Conservation (phyloP, 2,888 invertebrate species). For the Lithophane semibrunnea region DNA sequence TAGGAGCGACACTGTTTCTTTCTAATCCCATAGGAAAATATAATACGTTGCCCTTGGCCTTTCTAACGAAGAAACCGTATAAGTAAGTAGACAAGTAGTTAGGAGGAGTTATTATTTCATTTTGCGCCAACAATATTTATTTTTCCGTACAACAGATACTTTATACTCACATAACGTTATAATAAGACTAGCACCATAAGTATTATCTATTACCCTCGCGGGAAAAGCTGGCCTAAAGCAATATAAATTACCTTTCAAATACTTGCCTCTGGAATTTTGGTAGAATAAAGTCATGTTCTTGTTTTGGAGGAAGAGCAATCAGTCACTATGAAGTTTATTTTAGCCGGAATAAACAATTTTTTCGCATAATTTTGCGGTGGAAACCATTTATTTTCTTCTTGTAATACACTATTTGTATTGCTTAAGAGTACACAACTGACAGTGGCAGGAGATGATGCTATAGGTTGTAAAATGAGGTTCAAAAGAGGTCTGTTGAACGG, state of each 20-base stretch:
- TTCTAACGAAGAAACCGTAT: slow-evolving; percentile 18
- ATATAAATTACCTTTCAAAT: slow-evolving; percentile 69
- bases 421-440: neutral
- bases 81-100: slow-evolving; percentile 27
- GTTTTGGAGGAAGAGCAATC: slow-evolving; percentile 53
- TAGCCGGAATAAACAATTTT: slow-evolving; percentile 4
- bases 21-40: neutral
- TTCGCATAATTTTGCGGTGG: slow-evolving; percentile 16
- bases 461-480: neutral
- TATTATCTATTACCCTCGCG: slow-evolving; percentile 64
- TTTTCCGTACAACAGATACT: slow-evolving; percentile 58
- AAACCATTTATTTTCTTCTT: slow-evolving; percentile 6
- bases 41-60: neutral
- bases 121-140: slow-evolving; percentile 54
- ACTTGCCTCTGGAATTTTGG: slow-evolving; percentile 57
- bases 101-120: slow-evolving; percentile 46
- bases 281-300: slow-evolving; percentile 61
- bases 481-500: neutral
- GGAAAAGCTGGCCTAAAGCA: slow-evolving; percentile 65
- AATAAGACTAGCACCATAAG: slow-evolving; percentile 62
- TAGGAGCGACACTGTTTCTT: neutral
- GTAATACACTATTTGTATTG: neutral
- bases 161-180: slow-evolving; percentile 58
- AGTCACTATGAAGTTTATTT: slow-evolving; percentile 57
- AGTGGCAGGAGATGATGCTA: neutral